Conservation (phyloP, 2,888 invertebrate genomes). For the Cetonia aurata region DNA sequence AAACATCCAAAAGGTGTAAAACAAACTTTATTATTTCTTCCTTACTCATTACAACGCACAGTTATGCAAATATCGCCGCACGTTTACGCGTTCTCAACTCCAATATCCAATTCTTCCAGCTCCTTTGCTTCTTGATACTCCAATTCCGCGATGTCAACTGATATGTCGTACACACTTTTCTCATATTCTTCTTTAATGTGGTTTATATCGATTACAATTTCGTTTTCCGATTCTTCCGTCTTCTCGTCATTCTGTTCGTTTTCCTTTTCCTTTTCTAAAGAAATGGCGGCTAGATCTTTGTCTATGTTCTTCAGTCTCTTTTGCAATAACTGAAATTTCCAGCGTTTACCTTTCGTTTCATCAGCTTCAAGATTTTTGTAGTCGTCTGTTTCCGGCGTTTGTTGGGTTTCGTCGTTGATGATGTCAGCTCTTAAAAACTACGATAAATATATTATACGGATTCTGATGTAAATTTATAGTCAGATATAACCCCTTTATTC, state of each 20-base stretch:
- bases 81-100: not conserved
- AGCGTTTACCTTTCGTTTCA: slow-evolving; percentile 46
- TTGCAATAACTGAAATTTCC: slow-evolving; percentile 47
- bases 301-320: slow-evolving; percentile 48
- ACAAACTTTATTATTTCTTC: slow-evolving; percentile 1
- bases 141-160: slow-evolving; percentile 25
- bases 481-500: not conserved
- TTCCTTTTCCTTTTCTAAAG: slow-evolving; percentile 22
- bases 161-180: slow-evolving; percentile 19
- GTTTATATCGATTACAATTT: not conserved
- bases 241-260: slow-evolving; percentile 28
- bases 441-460: slow-evolving; percentile 5
- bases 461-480: not conserved
- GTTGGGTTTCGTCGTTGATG: not conserved
- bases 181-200: slow-evolving; percentile 13
- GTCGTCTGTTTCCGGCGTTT: not conserved
- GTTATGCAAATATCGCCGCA: too few relatives aligned
- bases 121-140: slow-evolving; percentile 14
- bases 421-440: slow-evolving; percentile 16
- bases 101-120: slow-evolving; percentile 15
- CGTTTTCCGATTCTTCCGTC: slow-evolving; percentile 1
- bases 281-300: slow-evolving; percentile 41
- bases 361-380: slow-evolving; percentile 41
- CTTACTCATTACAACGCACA: not conserved
- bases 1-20: too few relatives aligned